Evolutionary conservation across 2,113 vertebrate genomes (phyloP), one percentile per base, ranked within the genome.

Genomic region (Rhynchomys soricoides): DNA sequence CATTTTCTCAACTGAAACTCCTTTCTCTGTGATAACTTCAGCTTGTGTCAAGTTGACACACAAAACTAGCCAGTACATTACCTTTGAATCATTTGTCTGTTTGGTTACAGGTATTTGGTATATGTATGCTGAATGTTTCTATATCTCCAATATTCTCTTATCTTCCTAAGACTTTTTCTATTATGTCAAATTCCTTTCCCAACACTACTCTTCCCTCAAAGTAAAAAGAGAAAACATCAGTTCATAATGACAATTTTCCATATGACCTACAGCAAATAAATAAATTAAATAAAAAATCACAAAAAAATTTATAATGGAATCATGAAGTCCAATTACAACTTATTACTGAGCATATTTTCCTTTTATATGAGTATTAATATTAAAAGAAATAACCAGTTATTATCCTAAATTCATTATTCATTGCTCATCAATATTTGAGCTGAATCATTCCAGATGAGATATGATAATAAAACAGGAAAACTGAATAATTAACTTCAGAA

Each of bases 381-480:
- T 90, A 95, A 96, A 62, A 95, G 59, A 97, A 96, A 94, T 86
- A 94, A 94, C 71, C 62, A 66, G 70, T 95, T 95, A 91, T 96
- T 97, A 91, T 17, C 82, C 22, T 94, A 66, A 22, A 89, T 91
- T 94, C 66, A 96, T 97, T 97, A 97, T 96, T 97, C 86, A 95
- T 95, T 96, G 66, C 59, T 96, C 91, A 96, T 95, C 95, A 95
- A 92, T 97, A 97, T 94, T 95, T 96, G 66, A 97, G 52, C 26
- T 78, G 66, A 97, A 94, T 96, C 59, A 77, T 22, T 96, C 34
- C 37, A 86, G 55, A 96, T 89, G 66, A 97, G 68, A 96, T 86
- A 94, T 94, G 37, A 73, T 93, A 96, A 86, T 91, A 94, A 96
- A 97, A 97, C 79, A 71, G 37, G 50, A 17, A 95, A 85, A 81